A percentile compares a stretch with the other conserved stretches of the same genome.
phyloP scores from a whole-genome alignment of 2,113 vertebrate genomes.

The Muntiacus reevesi region DNA sequence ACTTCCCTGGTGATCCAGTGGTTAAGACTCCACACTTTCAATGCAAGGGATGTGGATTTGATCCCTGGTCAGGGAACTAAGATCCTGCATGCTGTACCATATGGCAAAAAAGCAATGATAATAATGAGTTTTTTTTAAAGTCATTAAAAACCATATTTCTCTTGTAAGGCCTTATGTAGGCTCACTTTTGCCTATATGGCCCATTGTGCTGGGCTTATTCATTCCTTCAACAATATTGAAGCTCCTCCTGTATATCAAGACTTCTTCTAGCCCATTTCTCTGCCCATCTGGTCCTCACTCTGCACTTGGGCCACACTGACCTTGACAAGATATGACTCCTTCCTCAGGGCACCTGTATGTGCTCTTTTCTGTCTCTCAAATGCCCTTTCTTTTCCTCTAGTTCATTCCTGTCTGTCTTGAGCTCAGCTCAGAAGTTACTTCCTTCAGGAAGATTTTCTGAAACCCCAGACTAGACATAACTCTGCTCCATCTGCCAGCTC shows the following conservation, averaged over 20 bases:
- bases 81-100: background rate
- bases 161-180: background rate
- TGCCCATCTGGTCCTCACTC: background rate
- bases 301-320: background rate
- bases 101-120: background rate
- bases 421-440: background rate
- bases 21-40: background rate
- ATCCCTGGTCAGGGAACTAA: background rate
- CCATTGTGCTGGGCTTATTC: background rate
- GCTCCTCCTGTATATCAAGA: background rate
- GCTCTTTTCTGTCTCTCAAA: background rate
- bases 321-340: background rate
- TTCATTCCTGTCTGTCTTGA: background rate
- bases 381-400: background rate
- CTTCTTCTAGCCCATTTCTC: background rate
- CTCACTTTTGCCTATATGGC: background rate
- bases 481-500: background rate
- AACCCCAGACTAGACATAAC: background rate
- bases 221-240: background rate
- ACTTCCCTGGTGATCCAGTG: background rate
- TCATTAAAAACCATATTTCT: background rate
- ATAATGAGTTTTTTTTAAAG: background rate
- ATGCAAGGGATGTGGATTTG: background rate
- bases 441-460: background rate
- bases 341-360: background rate